phyloP scores from a whole-genome alignment of 2,113 vertebrate species.

The Ursus arctos region DNA sequence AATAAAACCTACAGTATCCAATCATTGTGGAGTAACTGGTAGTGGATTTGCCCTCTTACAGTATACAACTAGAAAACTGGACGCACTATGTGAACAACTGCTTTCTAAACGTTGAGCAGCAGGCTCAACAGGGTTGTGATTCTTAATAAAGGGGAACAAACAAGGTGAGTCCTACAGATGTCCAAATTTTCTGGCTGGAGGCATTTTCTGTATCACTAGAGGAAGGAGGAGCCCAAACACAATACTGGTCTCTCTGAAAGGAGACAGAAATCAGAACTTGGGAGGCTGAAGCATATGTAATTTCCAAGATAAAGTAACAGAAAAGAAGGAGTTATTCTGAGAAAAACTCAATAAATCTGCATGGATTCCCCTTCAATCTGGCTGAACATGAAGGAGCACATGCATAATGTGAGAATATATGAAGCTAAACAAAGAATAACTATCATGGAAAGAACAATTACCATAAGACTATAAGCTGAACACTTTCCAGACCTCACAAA shows the following conservation, averaged over 20 bases:
- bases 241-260: not conserved
- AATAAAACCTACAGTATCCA: not conserved
- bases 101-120: not conserved
- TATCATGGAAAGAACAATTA: not conserved
- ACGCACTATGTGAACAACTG: not conserved
- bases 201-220: not conserved
- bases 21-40: not conserved
- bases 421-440: not conserved
- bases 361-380: not conserved
- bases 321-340: not conserved
- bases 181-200: not conserved
- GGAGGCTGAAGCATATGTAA: not conserved
- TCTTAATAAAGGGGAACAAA: not conserved
- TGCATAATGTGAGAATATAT: not conserved
- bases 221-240: not conserved
- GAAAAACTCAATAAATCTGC: not conserved
- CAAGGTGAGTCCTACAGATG: not conserved
- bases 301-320: not conserved
- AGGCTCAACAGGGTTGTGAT: not conserved
- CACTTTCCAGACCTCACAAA: not conserved
- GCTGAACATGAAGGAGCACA: not conserved
- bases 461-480: not conserved
- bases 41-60: not conserved
- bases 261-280: not conserved
- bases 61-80: not conserved